These are phyloP conservation scores for Lycocerus yunnanus DNA, from an alignment of 2,888 invertebrate species.

Conservation along the genomic window DNA sequence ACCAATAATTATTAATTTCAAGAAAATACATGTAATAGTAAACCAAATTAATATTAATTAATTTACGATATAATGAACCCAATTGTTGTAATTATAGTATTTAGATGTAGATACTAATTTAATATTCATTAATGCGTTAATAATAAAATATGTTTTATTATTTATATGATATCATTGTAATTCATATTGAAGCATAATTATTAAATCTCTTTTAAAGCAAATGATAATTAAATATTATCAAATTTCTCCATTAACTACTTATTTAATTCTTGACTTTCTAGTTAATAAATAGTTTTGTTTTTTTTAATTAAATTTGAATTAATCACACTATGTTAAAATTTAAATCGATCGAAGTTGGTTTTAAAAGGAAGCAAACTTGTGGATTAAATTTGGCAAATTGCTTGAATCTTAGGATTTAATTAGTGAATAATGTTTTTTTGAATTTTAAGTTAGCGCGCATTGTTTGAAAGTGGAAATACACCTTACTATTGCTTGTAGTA, in stretches of 20 bases:
- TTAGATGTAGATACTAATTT: neutral
- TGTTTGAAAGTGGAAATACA: neutral
- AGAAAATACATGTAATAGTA: neutral
- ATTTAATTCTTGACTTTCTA: neutral
- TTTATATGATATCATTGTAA: neutral
- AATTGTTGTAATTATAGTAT: neutral
- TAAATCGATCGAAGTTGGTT: neutral
- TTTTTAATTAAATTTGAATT: neutral
- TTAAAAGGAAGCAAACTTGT: neutral
- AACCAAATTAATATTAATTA: no score
- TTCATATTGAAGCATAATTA: neutral
- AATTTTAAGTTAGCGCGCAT: neutral
- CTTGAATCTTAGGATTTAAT: neutral
- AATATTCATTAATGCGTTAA: neutral
- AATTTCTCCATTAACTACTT: neutral
- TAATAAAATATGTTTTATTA: neutral
- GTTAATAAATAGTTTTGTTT: neutral
- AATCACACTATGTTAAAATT: neutral
- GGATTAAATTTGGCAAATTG: neutral
- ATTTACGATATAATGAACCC: neutral
- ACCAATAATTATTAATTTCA: neutral
- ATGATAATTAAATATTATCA: neutral
- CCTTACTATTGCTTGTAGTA: neutral
- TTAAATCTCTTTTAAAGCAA: neutral
- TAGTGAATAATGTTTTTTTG: neutral